Evolutionary conservation across 2,113 vertebrate genomes (phyloP).

Genomic region (human): GRCh38 chr1:154251501-154252000

Average conservation of each 20-base stretch:
- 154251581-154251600: conserved; percentile 91
- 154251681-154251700: not conserved
- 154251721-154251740: not conserved
- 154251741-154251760: not conserved
- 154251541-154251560: conserved; percentile 98
- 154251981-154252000: no score
- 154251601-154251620: conserved; percentile 86
- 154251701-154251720: not conserved
- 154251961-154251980: no score
- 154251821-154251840: not conserved
- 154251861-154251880: no score
- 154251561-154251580: conserved; percentile 94
- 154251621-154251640: conserved; percentile 93
- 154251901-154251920: no score
- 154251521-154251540: conserved; percentile 96
- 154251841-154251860: not conserved
- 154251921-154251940: no score
- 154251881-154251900: no score
- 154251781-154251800: conserved; percentile 19
- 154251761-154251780: not conserved
- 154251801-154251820: not conserved
- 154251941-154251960: no score
- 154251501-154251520: conserved; percentile 97
- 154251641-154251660: conserved; percentile 91
- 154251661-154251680: not conserved